phyloP scores from a whole-genome alignment of 2,797 vertebrate species.

The Lemur catta region DNA sequence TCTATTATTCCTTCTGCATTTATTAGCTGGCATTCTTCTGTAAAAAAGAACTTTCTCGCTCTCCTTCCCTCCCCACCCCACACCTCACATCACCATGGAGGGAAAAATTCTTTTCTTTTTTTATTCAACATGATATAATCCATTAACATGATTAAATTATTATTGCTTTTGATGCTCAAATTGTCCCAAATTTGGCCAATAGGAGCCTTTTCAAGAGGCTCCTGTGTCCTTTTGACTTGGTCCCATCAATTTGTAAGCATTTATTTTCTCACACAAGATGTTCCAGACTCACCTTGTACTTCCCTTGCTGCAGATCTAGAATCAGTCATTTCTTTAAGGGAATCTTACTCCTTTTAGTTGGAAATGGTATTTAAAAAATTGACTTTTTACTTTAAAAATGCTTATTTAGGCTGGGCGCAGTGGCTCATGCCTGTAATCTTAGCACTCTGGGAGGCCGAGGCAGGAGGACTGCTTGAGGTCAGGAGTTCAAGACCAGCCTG shows the following conservation, averaged over 20 bases:
- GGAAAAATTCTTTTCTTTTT: background rate
- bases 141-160: background rate
- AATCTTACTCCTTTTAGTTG: background rate
- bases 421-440: too few species aligned
- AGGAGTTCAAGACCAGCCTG: too few species aligned
- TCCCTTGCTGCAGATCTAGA: background rate
- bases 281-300: background rate
- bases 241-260: background rate
- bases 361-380: slow-evolving; percentile 8
- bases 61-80: background rate
- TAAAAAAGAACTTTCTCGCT: background rate
- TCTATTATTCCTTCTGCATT: background rate
- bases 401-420: background rate
- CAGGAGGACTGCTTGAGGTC: too few species aligned
- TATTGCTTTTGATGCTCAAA: background rate
- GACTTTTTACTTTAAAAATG: background rate
- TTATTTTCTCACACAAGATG: background rate
- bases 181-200: background rate
- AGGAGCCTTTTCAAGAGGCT: background rate
- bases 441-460: too few species aligned
- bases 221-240: background rate
- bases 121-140: background rate
- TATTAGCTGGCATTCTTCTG: background rate
- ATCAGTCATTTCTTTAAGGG: background rate
- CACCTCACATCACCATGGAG: background rate